These are phyloP conservation scores for Callopanchax toddi DNA, from an alignment of 2,113 vertebrate genomes.

Conservation along the genomic window DNA sequence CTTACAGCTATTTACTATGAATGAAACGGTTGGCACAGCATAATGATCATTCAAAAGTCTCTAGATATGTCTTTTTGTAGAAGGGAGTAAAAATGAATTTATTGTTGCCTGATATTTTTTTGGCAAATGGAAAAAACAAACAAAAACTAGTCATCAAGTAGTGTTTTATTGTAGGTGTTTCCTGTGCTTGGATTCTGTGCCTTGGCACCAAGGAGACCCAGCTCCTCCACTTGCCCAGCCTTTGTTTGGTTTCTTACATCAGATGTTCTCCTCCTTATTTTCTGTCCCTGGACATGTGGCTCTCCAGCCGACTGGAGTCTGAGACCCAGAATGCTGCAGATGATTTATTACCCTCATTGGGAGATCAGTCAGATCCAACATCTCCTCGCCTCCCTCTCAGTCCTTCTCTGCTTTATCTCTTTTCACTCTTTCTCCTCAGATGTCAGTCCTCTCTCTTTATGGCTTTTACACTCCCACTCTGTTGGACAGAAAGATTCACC, in stretches of 20 bases:
- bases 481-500: constrained; percentile 30
- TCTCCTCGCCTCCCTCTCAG: constrained; percentile 51
- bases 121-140: constrained; percentile 8
- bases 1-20: constrained; percentile 3
- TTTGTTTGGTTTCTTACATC: constrained; percentile 71
- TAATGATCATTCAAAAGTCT: too few species aligned
- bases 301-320: constrained; percentile 45
- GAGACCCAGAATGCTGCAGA: constrained; percentile 52
- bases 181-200: constrained; percentile 10
- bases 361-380: constrained; percentile 36
- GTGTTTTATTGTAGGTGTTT: constrained; percentile 1
- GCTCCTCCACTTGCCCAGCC: constrained; percentile 54
- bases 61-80: neutral
- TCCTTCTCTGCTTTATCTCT: constrained; percentile 52
- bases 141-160: neutral
- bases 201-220: constrained; percentile 41
- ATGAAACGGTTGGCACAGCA: constrained; percentile 17
- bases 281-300: constrained; percentile 59
- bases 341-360: constrained; percentile 63
- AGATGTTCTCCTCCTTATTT: constrained; percentile 49
- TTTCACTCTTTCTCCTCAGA: constrained; percentile 24
- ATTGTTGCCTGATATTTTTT: constrained; percentile 12
- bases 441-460: constrained; percentile 13
- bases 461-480: neutral
- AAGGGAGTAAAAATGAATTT: constrained; percentile 10